Base-by-base conservation (phyloP, 1,140 invertebrate genomes). In the Scylla paramamosain region DNA sequence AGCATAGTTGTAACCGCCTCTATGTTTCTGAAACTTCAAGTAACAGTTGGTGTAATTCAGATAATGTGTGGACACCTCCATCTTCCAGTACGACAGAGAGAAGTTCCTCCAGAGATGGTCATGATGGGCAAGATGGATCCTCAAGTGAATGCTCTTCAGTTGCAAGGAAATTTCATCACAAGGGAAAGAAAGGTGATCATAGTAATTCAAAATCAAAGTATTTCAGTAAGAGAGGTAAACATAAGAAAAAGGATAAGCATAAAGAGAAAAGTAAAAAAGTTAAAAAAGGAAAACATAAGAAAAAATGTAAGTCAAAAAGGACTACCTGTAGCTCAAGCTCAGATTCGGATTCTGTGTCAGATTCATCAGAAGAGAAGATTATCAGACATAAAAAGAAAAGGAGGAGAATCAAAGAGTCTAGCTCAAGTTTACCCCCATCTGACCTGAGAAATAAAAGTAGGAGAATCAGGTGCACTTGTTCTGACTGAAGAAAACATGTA, bases 231-330 rank as follows among this genome's bases (percentile, higher is more conserved):
- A 94, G 82, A 46, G 25, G 87, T 20, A 94, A 83, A 20, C 77
- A 82, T 28, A 94, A 67, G 45, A 94, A 77, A 45, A 94, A 91
- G 45, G 87, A 94, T 39, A 45, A 59, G 8, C 45, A 67, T 28
- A 90, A 46, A 28, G 88, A 94, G 32, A 90, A 90, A 48, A 90
- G 28, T 29, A 90, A 91, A 83, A 94, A 90, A 45, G 46, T 20
- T 20, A 94, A 94, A 59, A 94, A 94, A 91, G 46, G 93, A 28
- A 94, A 46, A 20, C 87, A 90, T 82, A 94, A 90, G 39, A 94
- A 91, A 32, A 94, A 94, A 31, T 59, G n/a, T 7, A 94, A 94
- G 32, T 94, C 93, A 10, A 94, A 83, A 32, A 93, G 82, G 29
- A 45, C 32, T 29, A 4, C 14, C n/a, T 52, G 45, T 84, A 84